A percentile compares a stretch with the other conserved stretches of the same genome.
These are phyloP conservation scores for Cephus rjabovi DNA, from an alignment of 2,888 invertebrate genomes.

Conservation along the genomic window DNA sequence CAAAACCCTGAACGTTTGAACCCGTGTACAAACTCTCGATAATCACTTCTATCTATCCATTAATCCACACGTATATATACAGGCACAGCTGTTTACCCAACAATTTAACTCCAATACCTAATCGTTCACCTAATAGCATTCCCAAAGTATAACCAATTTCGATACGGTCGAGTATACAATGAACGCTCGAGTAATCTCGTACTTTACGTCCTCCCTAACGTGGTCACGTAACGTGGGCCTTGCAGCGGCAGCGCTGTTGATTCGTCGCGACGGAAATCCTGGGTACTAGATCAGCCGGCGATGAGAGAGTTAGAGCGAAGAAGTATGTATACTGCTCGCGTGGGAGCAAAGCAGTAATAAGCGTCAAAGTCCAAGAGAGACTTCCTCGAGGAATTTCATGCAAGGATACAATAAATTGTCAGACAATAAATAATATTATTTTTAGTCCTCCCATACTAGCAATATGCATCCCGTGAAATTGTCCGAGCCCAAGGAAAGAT, in stretches of 20 bases:
- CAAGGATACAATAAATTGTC: background rate
- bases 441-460: background rate
- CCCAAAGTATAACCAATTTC: background rate
- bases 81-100: background rate
- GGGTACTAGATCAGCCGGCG: background rate
- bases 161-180: background rate
- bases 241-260: background rate
- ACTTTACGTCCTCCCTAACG: background rate
- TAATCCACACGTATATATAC: background rate
- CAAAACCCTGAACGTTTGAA: background rate
- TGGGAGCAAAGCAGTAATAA: background rate
- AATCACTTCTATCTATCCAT: background rate
- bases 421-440: background rate
- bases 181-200: background rate
- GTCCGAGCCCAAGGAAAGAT: background rate
- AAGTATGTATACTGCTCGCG: background rate
- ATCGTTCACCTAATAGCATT: background rate
- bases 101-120: background rate
- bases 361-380: background rate
- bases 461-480: too few relatives aligned
- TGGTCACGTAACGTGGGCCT: background rate
- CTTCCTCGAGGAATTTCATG: background rate
- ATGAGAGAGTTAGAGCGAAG: background rate
- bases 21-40: background rate
- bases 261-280: background rate